Evolutionary conservation across 2,888 invertebrate genomes (phyloP), one percentile per base, ranked within the genome.

Genomic region (Drosophila mayaguana): DNA sequence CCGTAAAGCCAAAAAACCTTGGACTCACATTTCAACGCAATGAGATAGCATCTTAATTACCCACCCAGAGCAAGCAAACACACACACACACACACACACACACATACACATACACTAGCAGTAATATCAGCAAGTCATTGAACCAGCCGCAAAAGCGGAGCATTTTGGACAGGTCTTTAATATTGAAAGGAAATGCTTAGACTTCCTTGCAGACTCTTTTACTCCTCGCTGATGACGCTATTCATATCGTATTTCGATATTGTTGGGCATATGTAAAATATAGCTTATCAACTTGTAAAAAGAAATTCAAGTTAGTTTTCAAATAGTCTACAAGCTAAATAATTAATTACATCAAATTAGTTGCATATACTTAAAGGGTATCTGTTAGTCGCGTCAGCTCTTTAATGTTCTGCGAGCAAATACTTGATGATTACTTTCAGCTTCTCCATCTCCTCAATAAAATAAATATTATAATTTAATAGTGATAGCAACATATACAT

Each of bases 41-140:
- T 63, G 48, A 64, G 84, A 86, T 83, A 79, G 54, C 64, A 84
- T 83, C 83, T 84, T 86, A 84, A 85, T 85, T 84, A 80, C 80
- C 77, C 70, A 61, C 64, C 48, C 48, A 50, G 18, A 18, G 48
- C 32, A 18, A 50, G 63, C 61, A 68, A 55, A 11, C 28, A 54
- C 36, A 45, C 34, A 45, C 42, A 32, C 32, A 46, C 11, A 28
- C 9, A 61, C n/a, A 55, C 4, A 20, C 1, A 32, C 16, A 28
- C 25, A 59, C 12, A 25, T 2, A 32, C 16, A 34, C 8, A 7
- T 12, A 8, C n/a, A 42, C n/a, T 8, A 50, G 14, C n/a, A 42
- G 20, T 8, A 50, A 65, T 76, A 76, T 63, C 65, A 54, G 70
- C 65, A 61, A 74, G 77, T 77, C 77, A 77, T 64, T 77, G 77